Evolutionary conservation across 2,797 vertebrate species (phyloP).

Genomic region (Sarcophilus harrisii): DNA sequence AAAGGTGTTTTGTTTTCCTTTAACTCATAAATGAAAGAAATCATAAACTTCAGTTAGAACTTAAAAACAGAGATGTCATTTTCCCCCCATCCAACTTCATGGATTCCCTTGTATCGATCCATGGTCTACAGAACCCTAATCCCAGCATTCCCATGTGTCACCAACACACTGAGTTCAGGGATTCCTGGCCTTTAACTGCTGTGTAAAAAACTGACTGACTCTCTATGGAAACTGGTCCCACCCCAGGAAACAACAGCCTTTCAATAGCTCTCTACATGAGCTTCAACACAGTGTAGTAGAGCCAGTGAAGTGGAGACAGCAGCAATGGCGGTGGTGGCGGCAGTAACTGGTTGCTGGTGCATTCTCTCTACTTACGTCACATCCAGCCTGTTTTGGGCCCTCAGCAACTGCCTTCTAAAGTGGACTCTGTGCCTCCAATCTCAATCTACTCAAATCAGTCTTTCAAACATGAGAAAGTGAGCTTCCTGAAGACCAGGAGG

Average conservation of each 20-base stretch:
- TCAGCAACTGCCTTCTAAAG: too few relatives aligned
- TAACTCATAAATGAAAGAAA: background rate
- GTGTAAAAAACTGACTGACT: background rate
- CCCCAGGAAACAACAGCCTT: background rate
- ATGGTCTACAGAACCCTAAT: background rate
- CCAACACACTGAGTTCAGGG: background rate
- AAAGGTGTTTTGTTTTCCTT: background rate
- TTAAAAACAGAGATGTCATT: background rate
- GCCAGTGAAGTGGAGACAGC: background rate
- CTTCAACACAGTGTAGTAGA: background rate
- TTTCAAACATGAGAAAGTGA: background rate
- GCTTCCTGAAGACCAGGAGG: background rate
- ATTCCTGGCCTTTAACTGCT: background rate
- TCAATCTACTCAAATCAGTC: background rate
- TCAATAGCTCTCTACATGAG: background rate
- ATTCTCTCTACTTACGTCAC: too few relatives aligned
- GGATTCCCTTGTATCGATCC: background rate
- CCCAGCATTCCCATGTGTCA: background rate
- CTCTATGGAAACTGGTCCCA: background rate
- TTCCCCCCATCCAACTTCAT: background rate
- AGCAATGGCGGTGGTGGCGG: too few relatives aligned
- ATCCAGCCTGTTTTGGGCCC: too few relatives aligned
- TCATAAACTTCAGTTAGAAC: background rate
- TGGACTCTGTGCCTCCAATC: background rate
- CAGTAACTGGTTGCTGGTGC: too few relatives aligned